A percentile compares a stretch with the other conserved stretches of the same genome.
Evolutionary conservation across 64 coral and sea anemone genomes (phyloP).

Genomic region (Cladopsammia gracilis): DNA sequence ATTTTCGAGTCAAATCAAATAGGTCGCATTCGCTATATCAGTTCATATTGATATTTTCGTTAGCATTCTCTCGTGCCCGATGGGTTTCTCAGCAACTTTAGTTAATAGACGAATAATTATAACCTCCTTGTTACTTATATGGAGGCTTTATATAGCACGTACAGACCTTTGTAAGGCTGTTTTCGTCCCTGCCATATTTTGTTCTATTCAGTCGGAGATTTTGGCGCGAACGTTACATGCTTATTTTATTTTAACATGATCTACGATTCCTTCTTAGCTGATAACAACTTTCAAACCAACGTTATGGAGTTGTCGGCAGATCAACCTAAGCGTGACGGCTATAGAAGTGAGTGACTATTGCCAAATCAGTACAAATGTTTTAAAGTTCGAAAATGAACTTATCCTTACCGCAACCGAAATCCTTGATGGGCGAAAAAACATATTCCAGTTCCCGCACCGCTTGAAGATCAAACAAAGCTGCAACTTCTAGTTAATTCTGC

Average conservation of each 20-base stretch:
- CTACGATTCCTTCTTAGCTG: background rate
- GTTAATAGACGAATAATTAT: background rate
- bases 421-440: background rate
- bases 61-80: background rate
- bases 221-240: no score
- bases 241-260: no score
- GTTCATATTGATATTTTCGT: background rate
- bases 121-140: background rate
- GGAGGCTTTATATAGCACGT: background rate
- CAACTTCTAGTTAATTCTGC: background rate
- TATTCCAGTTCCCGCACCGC: background rate
- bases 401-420: conserved; percentile 29
- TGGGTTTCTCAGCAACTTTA: background rate
- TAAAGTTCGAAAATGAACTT: background rate
- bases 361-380: background rate
- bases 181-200: background rate
- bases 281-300: background rate
- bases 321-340: background rate
- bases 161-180: background rate
- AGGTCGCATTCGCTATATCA: no score
- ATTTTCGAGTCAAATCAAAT: no score
- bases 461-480: background rate
- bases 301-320: background rate
- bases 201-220: background rate
- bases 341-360: background rate